phyloP scores from a whole-genome alignment of 1,140 invertebrate species.

The Diorhabda carinulata region DNA sequence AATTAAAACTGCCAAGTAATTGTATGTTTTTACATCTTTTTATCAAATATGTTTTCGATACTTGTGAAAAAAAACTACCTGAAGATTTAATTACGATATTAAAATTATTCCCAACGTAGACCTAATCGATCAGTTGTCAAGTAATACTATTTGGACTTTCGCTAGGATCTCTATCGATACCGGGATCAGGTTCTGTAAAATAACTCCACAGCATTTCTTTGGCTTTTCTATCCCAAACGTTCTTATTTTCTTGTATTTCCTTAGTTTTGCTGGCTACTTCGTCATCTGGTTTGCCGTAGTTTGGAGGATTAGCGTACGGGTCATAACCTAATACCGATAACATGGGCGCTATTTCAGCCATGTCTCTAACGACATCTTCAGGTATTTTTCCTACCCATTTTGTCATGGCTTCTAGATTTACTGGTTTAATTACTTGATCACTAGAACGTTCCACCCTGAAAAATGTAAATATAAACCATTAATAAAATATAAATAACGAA shows the following conservation, averaged over 20 bases:
- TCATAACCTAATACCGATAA: conserved; percentile 87
- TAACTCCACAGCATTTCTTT: conserved; percentile 48
- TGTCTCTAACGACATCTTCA: conserved; percentile 82
- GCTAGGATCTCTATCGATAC: conserved; percentile 40
- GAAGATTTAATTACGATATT: too few species aligned
- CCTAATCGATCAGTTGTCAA: conserved; percentile 4
- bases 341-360: conserved; percentile 91
- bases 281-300: conserved; percentile 84
- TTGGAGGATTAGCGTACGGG: conserved; percentile 88
- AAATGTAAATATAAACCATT: conserved; percentile 35
- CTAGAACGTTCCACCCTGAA: conserved; percentile 93
- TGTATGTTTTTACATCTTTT: too few species aligned
- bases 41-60: too few species aligned
- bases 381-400: conserved; percentile 96
- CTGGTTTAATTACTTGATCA: conserved; percentile 97
- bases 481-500: too few species aligned
- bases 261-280: conserved; percentile 78
- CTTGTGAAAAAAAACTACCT: too few species aligned
- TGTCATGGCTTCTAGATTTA: conserved; percentile 91
- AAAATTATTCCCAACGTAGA: neutral
- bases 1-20: too few species aligned
- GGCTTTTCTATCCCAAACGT: conserved; percentile 55
- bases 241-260: conserved; percentile 53
- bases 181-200: conserved; percentile 32
- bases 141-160: conserved; percentile 34